These are phyloP conservation scores for Agonopterix arenella DNA, from an alignment of 2,888 invertebrate genomes.

Conservation along the genomic window DNA sequence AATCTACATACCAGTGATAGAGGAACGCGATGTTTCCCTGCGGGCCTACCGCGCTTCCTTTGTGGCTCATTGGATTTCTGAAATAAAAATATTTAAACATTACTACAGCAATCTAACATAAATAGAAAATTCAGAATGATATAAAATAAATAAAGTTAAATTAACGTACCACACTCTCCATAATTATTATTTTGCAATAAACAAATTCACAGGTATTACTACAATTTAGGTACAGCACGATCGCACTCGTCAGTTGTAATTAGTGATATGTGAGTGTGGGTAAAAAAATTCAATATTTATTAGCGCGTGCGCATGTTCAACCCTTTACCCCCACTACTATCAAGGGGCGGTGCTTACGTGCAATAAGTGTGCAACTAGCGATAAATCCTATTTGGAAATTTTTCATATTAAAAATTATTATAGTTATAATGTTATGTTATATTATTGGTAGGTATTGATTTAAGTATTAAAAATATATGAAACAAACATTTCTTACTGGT, in stretches of 20 bases:
- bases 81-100: no score
- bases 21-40: conserved; percentile 33
- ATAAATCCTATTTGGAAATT: no score
- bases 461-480: no score
- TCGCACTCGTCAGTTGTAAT: neutral
- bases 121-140: neutral
- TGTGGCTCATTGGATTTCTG: neutral
- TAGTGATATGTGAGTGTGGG: neutral
- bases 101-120: neutral
- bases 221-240: neutral
- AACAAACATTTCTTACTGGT: no score
- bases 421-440: no score
- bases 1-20: conserved; percentile 28
- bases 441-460: no score
- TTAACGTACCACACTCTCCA: neutral
- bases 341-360: neutral
- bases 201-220: no score
- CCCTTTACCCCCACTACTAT: neutral
- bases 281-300: neutral
- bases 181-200: neutral
- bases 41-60: conserved; percentile 33
- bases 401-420: no score
- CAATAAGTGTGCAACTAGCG: no score
- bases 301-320: neutral
- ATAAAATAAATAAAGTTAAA: neutral